Conservation (phyloP, 2,113 vertebrate genomes). For the Morone saxatilis region DNA sequence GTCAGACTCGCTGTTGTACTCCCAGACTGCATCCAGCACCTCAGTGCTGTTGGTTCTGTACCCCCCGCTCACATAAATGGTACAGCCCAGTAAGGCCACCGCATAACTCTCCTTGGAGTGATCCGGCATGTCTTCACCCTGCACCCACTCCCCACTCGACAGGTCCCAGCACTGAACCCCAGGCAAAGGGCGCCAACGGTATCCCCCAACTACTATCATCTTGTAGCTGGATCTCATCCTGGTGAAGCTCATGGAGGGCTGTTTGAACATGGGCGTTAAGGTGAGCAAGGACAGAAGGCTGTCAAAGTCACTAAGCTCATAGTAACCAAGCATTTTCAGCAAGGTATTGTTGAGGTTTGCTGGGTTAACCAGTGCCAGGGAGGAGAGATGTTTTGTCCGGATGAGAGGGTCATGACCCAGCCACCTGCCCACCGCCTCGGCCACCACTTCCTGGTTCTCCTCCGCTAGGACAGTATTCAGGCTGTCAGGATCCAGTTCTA, state of each 20-base stretch:
- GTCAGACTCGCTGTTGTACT: background rate
- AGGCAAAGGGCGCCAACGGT: background rate
- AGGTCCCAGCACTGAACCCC: background rate
- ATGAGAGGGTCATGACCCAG: background rate
- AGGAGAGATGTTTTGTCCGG: background rate
- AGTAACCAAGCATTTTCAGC: background rate
- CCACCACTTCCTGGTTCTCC: background rate
- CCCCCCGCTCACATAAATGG: constrained; percentile 1
- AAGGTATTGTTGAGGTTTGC: background rate
- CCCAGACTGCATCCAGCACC: constrained; percentile 1
- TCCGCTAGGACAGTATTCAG: background rate
- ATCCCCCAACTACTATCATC: background rate
- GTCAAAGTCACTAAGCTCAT: background rate
- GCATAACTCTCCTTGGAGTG: constrained; percentile 6
- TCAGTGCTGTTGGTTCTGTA: background rate
- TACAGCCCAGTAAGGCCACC: background rate
- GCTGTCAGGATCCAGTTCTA: background rate
- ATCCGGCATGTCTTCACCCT: background rate
- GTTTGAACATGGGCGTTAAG: background rate
- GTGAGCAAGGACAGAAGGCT: background rate
- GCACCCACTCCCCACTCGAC: background rate
- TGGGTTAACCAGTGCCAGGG: background rate
- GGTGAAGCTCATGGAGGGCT: background rate
- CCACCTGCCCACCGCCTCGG: background rate
- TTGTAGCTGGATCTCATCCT: background rate